Conservation (phyloP, 2,888 invertebrate species). For the Melieria omissa region DNA sequence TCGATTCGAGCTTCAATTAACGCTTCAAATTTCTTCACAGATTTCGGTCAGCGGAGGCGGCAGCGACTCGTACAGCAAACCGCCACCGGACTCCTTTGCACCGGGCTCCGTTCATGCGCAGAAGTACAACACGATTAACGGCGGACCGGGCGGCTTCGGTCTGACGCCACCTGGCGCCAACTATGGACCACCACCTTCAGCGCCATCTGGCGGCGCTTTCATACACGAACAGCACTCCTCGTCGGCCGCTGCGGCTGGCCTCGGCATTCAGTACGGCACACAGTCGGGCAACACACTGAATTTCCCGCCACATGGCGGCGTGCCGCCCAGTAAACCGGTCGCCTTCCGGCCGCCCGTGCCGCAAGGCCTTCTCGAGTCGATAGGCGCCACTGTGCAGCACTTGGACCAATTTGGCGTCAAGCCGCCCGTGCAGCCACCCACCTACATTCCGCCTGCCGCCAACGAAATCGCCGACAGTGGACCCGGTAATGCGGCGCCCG, state of each 20-base stretch:
- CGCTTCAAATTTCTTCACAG: background rate
- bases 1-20: background rate
- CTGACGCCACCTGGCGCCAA: conserved; percentile 70
- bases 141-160: conserved; percentile 34
- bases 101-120: conserved; percentile 57
- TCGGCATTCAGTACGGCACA: conserved; percentile 58
- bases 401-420: conserved; percentile 73
- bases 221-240: conserved; percentile 38
- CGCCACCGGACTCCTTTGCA: conserved; percentile 68
- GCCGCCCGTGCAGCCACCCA: conserved; percentile 68
- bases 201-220: conserved; percentile 58
- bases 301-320: conserved; percentile 53
- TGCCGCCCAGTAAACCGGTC: conserved; percentile 70
- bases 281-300: conserved; percentile 57
- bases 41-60: conserved; percentile 1
- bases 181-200: conserved; percentile 41
- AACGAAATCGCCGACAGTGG: conserved; percentile 64
- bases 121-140: conserved; percentile 55
- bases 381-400: conserved; percentile 73
- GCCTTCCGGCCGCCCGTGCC: conserved; percentile 82
- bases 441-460: conserved; percentile 75
- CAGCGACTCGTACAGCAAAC: conserved; percentile 64
- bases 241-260: conserved; percentile 32
- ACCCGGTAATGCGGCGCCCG: conserved; percentile 44
- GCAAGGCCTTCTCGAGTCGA: conserved; percentile 74